Evolutionary conservation across 2,797 vertebrate species (phyloP).

Genomic region (Dryobates pubescens): DNA sequence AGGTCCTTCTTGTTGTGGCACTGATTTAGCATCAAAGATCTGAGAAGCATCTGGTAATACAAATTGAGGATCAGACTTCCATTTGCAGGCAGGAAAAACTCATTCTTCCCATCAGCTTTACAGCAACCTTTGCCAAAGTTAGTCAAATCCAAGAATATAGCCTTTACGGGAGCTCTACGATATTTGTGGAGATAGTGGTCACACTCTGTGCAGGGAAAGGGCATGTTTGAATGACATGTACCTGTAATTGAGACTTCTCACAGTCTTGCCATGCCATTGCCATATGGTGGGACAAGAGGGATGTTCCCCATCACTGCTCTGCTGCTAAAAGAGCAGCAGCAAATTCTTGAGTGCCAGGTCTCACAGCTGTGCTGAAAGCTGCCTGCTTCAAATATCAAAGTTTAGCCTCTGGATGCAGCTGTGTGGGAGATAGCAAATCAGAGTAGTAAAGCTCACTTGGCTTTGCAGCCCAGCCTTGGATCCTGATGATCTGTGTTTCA

Average conservation of each 20-base stretch:
- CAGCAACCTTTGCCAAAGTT: not conserved
- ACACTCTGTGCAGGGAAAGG: not conserved
- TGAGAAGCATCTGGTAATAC: not conserved
- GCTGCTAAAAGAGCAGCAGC: not conserved
- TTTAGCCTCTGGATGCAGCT: slow-evolving; percentile 22
- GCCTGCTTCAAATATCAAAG: slow-evolving; percentile 51
- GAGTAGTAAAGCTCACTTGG: slow-evolving; percentile 13
- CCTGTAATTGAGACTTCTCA: not conserved
- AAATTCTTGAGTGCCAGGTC: not conserved
- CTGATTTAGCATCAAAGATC: not conserved
- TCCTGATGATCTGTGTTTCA: not conserved
- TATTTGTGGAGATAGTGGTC: not conserved
- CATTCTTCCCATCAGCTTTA: not conserved
- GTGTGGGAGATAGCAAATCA: not conserved
- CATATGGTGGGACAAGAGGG: not conserved
- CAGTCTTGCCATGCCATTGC: not conserved
- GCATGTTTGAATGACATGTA: not conserved
- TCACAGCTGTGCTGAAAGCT: not conserved
- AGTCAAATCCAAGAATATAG: not conserved
- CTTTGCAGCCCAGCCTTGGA: not conserved
- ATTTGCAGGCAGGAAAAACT: not conserved
- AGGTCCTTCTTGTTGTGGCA: not conserved
- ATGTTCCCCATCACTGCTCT: not conserved
- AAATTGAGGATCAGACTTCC: not conserved
- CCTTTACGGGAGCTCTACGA: not conserved